phyloP scores from a whole-genome alignment of 2,888 invertebrate genomes.

The Zeuzera pyrina region DNA sequence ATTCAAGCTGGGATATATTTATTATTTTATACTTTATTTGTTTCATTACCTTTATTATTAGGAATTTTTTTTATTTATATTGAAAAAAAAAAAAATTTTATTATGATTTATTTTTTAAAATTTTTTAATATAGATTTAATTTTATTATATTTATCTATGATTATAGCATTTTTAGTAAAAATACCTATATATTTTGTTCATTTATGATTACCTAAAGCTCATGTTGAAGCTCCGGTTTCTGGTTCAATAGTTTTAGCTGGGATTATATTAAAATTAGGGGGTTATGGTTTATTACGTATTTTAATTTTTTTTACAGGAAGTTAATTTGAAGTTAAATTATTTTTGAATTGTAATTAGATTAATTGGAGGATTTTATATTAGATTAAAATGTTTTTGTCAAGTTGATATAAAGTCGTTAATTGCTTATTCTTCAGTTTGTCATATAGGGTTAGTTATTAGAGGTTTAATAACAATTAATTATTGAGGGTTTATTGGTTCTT shows the following conservation, averaged over 20 bases:
- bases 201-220: constrained; percentile 81
- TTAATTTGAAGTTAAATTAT: constrained; percentile 64
- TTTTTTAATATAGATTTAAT: constrained; percentile 49
- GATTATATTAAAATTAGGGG: constrained; percentile 80
- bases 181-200: constrained; percentile 80
- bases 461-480: constrained; percentile 72
- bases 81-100: constrained; percentile 44
- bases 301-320: constrained; percentile 55
- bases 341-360: constrained; percentile 69
- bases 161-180: constrained; percentile 80
- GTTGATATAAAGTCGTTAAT: constrained; percentile 81
- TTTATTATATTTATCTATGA: constrained; percentile 68
- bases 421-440: constrained; percentile 82
- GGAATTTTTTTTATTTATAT: constrained; percentile 72
- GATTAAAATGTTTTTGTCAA: constrained; percentile 78
- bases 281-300: constrained; percentile 77
- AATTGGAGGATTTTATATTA: constrained; percentile 73
- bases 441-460: constrained; percentile 77
- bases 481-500: constrained; percentile 66
- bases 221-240: constrained; percentile 82
- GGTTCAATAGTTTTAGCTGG: constrained; percentile 84
- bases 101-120: constrained; percentile 68
- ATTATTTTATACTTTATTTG: constrained; percentile 80
- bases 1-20: constrained; percentile 77
- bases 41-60: constrained; percentile 76